Base-by-base conservation (phyloP, 1,140 invertebrate genomes). In the Micrasema minimum region DNA sequence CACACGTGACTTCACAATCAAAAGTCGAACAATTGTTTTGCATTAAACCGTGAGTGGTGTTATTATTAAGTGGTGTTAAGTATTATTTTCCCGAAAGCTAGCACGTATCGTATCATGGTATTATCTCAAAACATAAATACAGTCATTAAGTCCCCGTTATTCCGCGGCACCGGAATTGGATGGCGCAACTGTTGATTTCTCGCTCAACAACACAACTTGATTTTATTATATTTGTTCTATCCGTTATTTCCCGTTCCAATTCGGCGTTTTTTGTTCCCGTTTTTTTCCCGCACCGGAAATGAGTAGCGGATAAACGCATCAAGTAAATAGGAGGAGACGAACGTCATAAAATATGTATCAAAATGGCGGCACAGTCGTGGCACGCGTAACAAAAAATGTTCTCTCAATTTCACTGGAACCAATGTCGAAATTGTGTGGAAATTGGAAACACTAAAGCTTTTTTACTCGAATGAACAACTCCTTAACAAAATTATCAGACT, bases 261-360 rank as follows among this genome's bases (percentile, higher is more conserved):
- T 68, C 50, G 20, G 53, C 12, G 43, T 71, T 74, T 74, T 69
- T 57, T 55, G 62, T 59, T 61, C 51, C 55, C 46, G 64, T 66
- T 69, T 69, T 31, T 71, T 68, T 43, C 66, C 57, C 43, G 48
- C 66, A 43, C 66, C 69, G 73, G 73, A 75, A 75, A 75, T 72
- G 73, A 75, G 66, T 71, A 69, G 69, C 73, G 73, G 73, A 75
- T 72, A 72, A 72, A 72, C 73, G 73, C 73, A 75, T 75, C 71
- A 71, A 75, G 73, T 75, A 75, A 75, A 75, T 72, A 75, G 66
- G 66, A 75, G 68, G 73, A 75, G 73, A 75, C 73, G 73, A 75
- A 75, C 69, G 67, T 59, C 67, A 75, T 75, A 71, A 75, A 75
- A 75, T 75, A 75, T 75, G 73, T 71, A 75, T 68, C 70, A 31